phyloP scores from a whole-genome alignment of 1,140 invertebrate species.

The Whitmania pigra region DNA sequence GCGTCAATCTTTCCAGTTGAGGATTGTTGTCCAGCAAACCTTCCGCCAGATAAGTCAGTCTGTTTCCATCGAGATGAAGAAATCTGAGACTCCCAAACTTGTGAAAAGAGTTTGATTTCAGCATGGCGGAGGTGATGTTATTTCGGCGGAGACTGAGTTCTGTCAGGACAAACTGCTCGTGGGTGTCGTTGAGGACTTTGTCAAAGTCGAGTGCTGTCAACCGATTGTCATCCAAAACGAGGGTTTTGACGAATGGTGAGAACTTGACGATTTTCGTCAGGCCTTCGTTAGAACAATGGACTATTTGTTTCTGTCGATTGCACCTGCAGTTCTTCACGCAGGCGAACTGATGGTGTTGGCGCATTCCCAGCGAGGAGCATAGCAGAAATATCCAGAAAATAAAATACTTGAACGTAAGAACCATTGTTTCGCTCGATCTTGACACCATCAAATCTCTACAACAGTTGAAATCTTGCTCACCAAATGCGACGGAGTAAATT shows the following conservation, averaged over 20 bases:
- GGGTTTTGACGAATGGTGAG: background rate
- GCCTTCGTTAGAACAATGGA: background rate
- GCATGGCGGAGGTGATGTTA: background rate
- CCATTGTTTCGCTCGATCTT: background rate
- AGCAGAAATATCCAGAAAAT: background rate
- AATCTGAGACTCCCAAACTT: background rate
- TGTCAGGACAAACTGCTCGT: background rate
- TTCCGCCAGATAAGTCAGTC: background rate
- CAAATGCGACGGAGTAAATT: too few species aligned
- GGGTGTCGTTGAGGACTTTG: background rate
- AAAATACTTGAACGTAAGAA: background rate
- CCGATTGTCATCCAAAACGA: background rate
- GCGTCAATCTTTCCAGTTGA: slow-evolving; percentile 1
- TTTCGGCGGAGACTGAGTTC: background rate
- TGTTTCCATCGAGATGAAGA: slow-evolving; percentile 1
- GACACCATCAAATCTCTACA: background rate
- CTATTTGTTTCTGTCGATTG: background rate
- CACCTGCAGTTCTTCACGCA: background rate
- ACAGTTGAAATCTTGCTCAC: background rate
- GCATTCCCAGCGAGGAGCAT: background rate
- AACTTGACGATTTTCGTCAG: slow-evolving; percentile 3
- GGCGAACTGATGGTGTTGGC: background rate
- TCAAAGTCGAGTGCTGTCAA: background rate
- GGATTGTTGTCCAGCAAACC: background rate
- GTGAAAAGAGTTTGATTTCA: background rate